These are phyloP conservation scores for Bombus balteatus DNA, from an alignment of 1,140 invertebrate species.

Conservation along the genomic window DNA sequence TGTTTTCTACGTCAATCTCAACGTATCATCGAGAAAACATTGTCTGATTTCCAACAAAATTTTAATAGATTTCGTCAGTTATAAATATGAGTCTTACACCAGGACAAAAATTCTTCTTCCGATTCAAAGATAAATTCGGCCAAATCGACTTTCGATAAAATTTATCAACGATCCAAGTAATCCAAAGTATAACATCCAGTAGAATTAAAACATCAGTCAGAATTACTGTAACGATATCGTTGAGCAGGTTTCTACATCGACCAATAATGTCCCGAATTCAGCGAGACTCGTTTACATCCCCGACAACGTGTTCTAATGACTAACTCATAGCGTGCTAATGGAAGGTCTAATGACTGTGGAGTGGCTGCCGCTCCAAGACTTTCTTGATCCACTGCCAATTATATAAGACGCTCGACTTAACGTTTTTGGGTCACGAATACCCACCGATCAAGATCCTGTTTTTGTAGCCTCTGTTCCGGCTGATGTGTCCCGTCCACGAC, in stretches of 20 bases:
- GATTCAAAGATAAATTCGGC: too few species aligned
- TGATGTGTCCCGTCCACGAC: constrained; percentile 9
- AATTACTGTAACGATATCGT: background rate
- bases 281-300: constrained; percentile 26
- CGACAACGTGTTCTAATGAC: constrained; percentile 33
- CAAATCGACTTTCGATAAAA: background rate
- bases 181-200: too few species aligned
- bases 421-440: constrained; percentile 40
- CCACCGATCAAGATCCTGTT: constrained; percentile 12
- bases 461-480: background rate
- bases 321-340: constrained; percentile 40
- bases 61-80: background rate
- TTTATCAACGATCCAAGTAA: background rate
- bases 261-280: constrained; percentile 17
- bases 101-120: too few species aligned
- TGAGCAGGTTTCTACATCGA: background rate
- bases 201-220: background rate
- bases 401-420: constrained; percentile 41
- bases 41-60: background rate
- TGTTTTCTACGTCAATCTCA: background rate
- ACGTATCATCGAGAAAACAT: background rate
- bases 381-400: constrained; percentile 54
- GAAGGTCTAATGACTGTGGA: constrained; percentile 48
- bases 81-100: background rate
- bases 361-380: constrained; percentile 10